Base-by-base conservation (phyloP, 2,888 invertebrate species). In the Andrena chrysosceles region DNA sequence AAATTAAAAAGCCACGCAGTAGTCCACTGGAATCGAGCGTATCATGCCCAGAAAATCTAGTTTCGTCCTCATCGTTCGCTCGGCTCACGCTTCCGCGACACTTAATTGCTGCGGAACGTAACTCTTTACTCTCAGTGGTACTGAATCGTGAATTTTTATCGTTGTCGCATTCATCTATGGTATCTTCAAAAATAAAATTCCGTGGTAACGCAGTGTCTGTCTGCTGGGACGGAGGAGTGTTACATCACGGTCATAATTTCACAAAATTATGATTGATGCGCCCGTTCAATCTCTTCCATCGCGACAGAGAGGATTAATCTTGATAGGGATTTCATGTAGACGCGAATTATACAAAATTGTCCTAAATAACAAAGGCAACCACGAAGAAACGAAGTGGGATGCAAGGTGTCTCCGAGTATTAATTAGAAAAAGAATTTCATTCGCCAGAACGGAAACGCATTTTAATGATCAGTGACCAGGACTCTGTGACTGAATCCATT, bases 251-350 rank as follows among this genome's bases (percentile, higher is more conserved):
- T 64, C 26, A 72, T 59, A 73, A 74, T 76, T 63, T 72, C 60
- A 54, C 35, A 49, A 48, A 68, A 77, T 72, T 68, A 77, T 67
- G 67, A 67, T 67, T 80, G 79, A 80, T 80, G 79, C 80, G 70
- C 49, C 56, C 63, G 64, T 23, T 60, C 64, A 70, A 80, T 70
- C 79, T 70, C 64, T 79, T 79, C 70, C 60, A 66, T 59, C 35
- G 70, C 49, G 56, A 64, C 56, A 35, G 69, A 64, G 64, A 70
- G 70, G 59, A 79, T 78, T 59, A 80, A 79, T 80, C 79, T 79
- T 49, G 70, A 80, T 79, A 70, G 79, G 42, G 66, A 79, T 70
- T 79, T 70, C 79, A 70, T 66, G 80, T 80, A 79, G 79, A 80
- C 66, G 59, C 79, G 59, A 79, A 79, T 79, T 63, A 69, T 64